Evolutionary conservation across 2,797 vertebrate species (phyloP), one percentile per base, ranked within the genome.

Genomic region (Miichthys miiuy): DNA sequence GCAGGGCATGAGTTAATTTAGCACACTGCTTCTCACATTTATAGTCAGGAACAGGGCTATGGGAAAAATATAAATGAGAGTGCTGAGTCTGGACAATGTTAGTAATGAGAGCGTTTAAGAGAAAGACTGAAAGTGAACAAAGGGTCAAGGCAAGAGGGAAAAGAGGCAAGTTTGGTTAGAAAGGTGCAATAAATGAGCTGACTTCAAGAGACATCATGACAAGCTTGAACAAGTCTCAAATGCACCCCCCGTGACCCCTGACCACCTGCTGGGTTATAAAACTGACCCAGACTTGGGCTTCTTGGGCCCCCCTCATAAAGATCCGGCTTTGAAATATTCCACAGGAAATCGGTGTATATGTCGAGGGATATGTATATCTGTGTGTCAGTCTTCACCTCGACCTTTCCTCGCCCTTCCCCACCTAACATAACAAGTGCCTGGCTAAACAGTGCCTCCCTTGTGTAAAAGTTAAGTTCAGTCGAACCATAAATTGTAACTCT

Each of bases 171-270:
- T 55, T 21, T 56, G 65, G 68, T 72, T 58, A 38, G 75, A 75
- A 52, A 87, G 72, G 77, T 78, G 77, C 18, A 83, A 84, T 80
- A 83, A 78, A 90, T 81, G 64, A 91, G 70, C 76, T 76, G 77
- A 82, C 61, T 74, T 54, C 27, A 34, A 60, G 63, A 81, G 71
- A 12, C 18, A 80, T 34, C 68, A 82, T 66, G 83, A 82, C 61
- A 86, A 78, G 72, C 71, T 76, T 77, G 72, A 85, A 80, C 61
- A 87, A 87, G 84, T 75, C 55, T 83, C 51, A 48, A 76, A 25
- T 34, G 42, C 25, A 11, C 30, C 56, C 34, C 18, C 25, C 61
- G 44, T 67, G 75, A 87, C 65, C 77, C 38, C 18, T 18, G 60
- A 66, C 80, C 78, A 86, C 88, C 85, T 88, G 85, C 80, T 76